Base-by-base conservation (phyloP, 2,797 vertebrate species). In the Acropternis orthonyx region DNA sequence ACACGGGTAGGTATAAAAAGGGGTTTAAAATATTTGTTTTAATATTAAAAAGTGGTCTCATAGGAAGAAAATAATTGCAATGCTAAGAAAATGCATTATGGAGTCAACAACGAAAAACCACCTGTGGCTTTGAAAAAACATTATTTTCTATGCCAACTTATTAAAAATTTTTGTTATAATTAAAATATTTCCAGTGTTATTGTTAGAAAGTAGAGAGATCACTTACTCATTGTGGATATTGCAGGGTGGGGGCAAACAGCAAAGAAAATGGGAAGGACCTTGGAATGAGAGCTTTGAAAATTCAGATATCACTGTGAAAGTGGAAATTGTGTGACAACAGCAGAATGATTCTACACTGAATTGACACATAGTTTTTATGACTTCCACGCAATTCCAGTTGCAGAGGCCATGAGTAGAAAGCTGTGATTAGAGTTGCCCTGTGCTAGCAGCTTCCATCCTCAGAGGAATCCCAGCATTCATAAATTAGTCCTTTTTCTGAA, bases 201-300 rank as follows among this genome's bases (percentile, higher is more conserved):
- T 65, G 10, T 41, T 73, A 18, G 58, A 58, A 72, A 5, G 4
- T 15, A 41, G 24, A 66, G 14, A 55, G 27, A n/a, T 6, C 36
- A 10, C 10, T 37, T 4, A 23, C 7, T 32, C 28, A 28, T 4
- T 16, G 3, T 41, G 56, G 14, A 10, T 71, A 5, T 37, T 61
- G 12, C 12, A 39, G 27, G 13, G 1, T 15, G 36, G 12, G 13
- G 22, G 7, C 17, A 48, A 3, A 26, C 0, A 4, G 12, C 15
- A 61, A 30, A 28, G 18, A 44, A 61, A 75, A 87, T 22, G 5
- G 16, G 17, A 76, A 79, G 6, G 49, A 56, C 7, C 19, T 81
- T 52, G 49, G 55, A 30, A 3, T 3, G 11, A 56, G 14, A 8
- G 14, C 9, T 19, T 63, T 55, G 32, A 68, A 94, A 92, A 83